Evolutionary conservation across 2,888 invertebrate genomes (phyloP), one percentile per base, ranked within the genome.

Genomic region (Zelleria hepariella): DNA sequence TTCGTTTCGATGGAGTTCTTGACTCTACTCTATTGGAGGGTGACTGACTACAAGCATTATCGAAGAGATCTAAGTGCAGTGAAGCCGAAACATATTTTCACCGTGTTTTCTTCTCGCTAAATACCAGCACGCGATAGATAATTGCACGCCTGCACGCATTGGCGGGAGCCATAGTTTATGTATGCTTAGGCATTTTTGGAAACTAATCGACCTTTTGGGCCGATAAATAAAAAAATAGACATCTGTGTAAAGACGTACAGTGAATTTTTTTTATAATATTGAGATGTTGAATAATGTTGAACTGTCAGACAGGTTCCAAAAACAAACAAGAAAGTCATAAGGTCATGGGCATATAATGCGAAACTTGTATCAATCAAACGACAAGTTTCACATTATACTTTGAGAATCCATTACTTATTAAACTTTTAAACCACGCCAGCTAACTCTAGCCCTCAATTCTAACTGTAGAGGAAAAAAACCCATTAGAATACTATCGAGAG

Each of bases 121-220:
- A 60, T 81, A 74, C 66, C 69, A 67, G 69, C 86, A 86, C 85
- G 86, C 86, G 73, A 71, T 61, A 62, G 67, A 73, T 84, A 78
- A 85, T 82, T 74, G 77, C 82, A 88, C 86, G 77, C 78, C 83
- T 82, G 78, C 86, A 87, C 86, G 87, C 86, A 77, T 72, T 64
- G 67, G n/a, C n/a, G n/a, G n/a, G 26, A 58, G n/a, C 25, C 18
- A 26, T 27, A 58, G 51, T 51, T 18, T 42, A 49, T 26, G 15
- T 20, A 25, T 27, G 49, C 18, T n/a, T 26, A 15, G 26, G 20
- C 58, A 47, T 23, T 47, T 24, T 6, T 20, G 8, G 51, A 42
- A 5, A 42, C 10, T 15, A 42, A 15, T 10, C 15, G 32, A 42
- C 10, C 4, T 42, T 15, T 15, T n/a, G n/a, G n/a, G n/a, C n/a